Evolutionary conservation across 1,140 invertebrate genomes (phyloP), one percentile per base, ranked within the genome.

Genomic region (Bilobella aurantiaca): DNA sequence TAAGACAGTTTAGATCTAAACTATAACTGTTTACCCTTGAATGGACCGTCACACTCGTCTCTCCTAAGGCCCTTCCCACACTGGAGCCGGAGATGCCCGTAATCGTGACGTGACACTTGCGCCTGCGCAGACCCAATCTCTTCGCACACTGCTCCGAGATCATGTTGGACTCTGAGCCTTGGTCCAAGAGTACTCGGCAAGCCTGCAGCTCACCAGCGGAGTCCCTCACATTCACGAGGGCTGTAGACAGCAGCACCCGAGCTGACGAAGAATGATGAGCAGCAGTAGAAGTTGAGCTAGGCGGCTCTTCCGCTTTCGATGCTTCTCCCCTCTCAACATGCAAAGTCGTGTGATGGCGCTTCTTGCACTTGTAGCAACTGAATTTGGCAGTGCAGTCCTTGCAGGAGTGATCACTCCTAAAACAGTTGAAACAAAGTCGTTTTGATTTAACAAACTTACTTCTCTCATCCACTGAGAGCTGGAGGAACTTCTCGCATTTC

Each of bases 131-230:
- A 5, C 58, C 58, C 3, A 59, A 29, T 3, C 27, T 5, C 8
- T 27, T 59, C 8, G 31, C 28, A 29, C 58, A 59, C 25, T 29
- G 25, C 58, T 59, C 58, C 8, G 58, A 29, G 58, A 59, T 32
- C 8, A 59, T 14, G 16, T 3, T 8, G 8, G 28, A 23, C 27
- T 3, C 23, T 8, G 58, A 59, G 14, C 58, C 58, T 59, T 16
- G 5, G 23, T 59, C 58, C 3, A 59, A 18, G 16, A 59, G 58
- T 12, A 59, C 31, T 8, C 58, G 58, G 23, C 3, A 27, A 5
- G 18, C 14, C 18, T 59, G 58, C 8, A 8, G 14, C 8, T 29
- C 31, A 8, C 28, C 27, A 8, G 8, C 18, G 3, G 3, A 5
- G 5, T 59, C 58, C 8, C 8, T 23, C 16, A 14, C 58, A 5